These are phyloP conservation scores for Sphenopsis melanotis DNA, from an alignment of 2,797 vertebrate genomes.

Conservation along the genomic window DNA sequence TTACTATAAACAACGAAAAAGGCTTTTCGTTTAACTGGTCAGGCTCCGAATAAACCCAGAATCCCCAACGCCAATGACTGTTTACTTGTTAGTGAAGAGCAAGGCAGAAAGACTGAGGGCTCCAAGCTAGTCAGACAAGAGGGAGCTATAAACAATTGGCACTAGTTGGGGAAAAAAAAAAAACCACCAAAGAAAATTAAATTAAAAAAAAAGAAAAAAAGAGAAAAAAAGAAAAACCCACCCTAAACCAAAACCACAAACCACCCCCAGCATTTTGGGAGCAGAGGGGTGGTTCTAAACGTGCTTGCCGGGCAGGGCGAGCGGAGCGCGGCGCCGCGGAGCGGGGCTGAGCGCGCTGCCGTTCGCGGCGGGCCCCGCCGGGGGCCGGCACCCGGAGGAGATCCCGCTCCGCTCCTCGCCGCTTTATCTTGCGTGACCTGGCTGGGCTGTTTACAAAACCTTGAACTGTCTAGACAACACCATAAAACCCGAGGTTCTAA, in stretches of 20 bases:
- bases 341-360: neutral
- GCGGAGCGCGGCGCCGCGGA: neutral
- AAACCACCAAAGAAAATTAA: rapidly evolving
- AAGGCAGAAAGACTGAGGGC: neutral
- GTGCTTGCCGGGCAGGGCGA: neutral
- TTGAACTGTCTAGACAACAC: constrained; percentile 99
- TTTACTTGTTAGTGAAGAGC: neutral
- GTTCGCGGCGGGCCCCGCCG: neutral
- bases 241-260: neutral
- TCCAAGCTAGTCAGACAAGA: neutral
- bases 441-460: constrained; percentile 96
- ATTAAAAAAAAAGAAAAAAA: no score
- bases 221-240: rapidly evolving
- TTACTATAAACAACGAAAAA: constrained; percentile 1
- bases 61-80: neutral
- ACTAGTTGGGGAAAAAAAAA: no score
- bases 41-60: neutral
- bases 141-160: constrained; percentile 28
- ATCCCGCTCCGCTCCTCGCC: constrained; percentile 71
- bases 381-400: constrained; percentile 43
- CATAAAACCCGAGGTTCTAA: constrained; percentile 94
- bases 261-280: neutral
- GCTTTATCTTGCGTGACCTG: constrained; percentile 83
- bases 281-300: neutral
- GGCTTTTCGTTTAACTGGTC: neutral